Evolutionary conservation across 2,888 invertebrate species (phyloP), one percentile per base, ranked within the genome.

Genomic region (Hirtodrosophila cameraria): DNA sequence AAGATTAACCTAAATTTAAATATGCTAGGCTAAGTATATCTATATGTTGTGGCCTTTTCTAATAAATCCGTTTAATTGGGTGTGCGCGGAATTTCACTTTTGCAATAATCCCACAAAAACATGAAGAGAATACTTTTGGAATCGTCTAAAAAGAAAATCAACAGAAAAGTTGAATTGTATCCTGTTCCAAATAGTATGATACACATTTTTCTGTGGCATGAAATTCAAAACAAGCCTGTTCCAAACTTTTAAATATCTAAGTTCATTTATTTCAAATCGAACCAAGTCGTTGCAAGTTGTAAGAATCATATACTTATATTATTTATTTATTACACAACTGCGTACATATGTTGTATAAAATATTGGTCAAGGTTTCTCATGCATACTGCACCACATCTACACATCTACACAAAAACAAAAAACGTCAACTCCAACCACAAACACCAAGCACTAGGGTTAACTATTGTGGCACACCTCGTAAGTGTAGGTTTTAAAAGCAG

Each of bases 361-460:
- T 42, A 50, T 58, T 58, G 72, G 72, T 53, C 54, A 68, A 59
- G 64, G 68, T 46, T 49, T 46, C 4, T 46, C 49, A 52, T 53
- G 20, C 20, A 50, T 42, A 50, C 15, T 49, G 54, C 68, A 68
- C 59, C 25, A 49, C 25, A 31, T 41, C 5, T 18, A 18, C 18
- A 13, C 12, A 18, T 11, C 18, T 27, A 31, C 15, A 58, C 15
- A 58, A 25, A 11, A 23, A 23, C 61, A 43, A 13, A n/a, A 8
- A 13, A 30, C 25, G 36, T 13, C 60, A 31, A 25, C 18, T 30
- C 45, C 41, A 59, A 66, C 38, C 30, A 45, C 16, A 39, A n/a
- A 63, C 59, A 77, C 58, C 7, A 30, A 63, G 59, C 65, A 80
- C 66, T 80, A 80, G 84, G 79, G 69, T 35, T 67, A 55, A 65